Conservation (phyloP, 2,797 vertebrate species). For the Paguma larvata region DNA sequence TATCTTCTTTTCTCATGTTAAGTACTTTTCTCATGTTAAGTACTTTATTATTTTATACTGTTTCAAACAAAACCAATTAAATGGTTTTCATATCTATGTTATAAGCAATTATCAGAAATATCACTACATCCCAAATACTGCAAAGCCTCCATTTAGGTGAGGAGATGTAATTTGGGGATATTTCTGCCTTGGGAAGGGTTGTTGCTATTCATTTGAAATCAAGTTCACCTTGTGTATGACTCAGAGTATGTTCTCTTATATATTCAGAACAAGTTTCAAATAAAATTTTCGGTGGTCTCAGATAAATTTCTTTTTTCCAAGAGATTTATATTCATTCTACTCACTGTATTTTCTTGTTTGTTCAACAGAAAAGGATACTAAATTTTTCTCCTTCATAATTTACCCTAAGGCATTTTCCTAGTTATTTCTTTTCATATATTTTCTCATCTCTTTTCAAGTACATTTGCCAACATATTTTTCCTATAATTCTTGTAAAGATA, state of each 20-base stretch:
- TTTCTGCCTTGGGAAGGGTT: background rate
- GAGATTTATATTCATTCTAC: slow-evolving; percentile 29
- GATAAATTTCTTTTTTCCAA: background rate
- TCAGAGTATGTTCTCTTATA: background rate
- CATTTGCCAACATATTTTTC: background rate
- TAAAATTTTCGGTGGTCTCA: background rate
- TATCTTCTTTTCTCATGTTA: background rate
- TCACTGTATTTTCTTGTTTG: background rate
- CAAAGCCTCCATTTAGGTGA: background rate
- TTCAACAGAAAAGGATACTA: background rate
- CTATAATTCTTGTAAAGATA: background rate
- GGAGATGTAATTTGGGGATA: background rate
- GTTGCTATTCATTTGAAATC: slow-evolving; percentile 32
- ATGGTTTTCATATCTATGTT: background rate
- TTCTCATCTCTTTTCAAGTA: background rate
- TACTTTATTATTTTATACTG: background rate
- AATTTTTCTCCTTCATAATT: background rate
- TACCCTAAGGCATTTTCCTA: background rate
- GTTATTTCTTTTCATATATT: background rate
- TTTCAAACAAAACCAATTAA: slow-evolving; percentile 59
- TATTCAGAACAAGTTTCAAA: background rate
- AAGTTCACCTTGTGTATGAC: background rate
- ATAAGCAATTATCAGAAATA: background rate
- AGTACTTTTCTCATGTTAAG: background rate
- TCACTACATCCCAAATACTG: background rate